phyloP scores from a whole-genome alignment of 2,797 vertebrate species.

The Parauchenoglanis punctatus region DNA sequence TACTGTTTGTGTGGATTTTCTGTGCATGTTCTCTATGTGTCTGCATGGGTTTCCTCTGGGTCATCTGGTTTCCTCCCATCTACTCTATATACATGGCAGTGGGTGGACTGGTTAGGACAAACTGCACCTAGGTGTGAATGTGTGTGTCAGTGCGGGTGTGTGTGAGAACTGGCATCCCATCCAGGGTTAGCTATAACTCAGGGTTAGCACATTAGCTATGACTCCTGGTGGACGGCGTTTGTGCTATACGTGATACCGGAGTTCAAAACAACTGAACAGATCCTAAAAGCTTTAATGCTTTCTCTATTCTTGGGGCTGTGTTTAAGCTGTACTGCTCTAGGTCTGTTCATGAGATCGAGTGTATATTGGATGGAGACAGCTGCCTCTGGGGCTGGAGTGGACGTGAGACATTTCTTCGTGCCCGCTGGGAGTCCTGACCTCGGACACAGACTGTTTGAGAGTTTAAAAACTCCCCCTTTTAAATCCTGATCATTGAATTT shows the following conservation, averaged over 20 bases:
- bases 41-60: neutral
- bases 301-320: neutral
- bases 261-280: neutral
- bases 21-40: neutral
- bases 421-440: constrained; percentile 29
- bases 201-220: neutral
- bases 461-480: constrained; percentile 8
- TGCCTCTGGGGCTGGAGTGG: constrained; percentile 11
- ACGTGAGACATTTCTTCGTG: constrained; percentile 16
- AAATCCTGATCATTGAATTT: neutral
- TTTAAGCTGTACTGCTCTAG: neutral
- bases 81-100: too few relatives aligned
- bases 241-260: neutral
- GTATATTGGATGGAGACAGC: neutral
- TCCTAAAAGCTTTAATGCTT: neutral
- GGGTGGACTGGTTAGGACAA: too few relatives aligned
- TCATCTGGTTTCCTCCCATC: neutral
- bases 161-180: neutral
- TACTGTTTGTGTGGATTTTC: neutral
- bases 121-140: too few relatives aligned
- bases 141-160: neutral
- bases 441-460: neutral
- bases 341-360: neutral
- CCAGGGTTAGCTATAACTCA: neutral
- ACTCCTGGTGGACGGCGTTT: neutral